Evolutionary conservation across 2,113 vertebrate species (phyloP).

Genomic region (Proterorhinus semilunaris): DNA sequence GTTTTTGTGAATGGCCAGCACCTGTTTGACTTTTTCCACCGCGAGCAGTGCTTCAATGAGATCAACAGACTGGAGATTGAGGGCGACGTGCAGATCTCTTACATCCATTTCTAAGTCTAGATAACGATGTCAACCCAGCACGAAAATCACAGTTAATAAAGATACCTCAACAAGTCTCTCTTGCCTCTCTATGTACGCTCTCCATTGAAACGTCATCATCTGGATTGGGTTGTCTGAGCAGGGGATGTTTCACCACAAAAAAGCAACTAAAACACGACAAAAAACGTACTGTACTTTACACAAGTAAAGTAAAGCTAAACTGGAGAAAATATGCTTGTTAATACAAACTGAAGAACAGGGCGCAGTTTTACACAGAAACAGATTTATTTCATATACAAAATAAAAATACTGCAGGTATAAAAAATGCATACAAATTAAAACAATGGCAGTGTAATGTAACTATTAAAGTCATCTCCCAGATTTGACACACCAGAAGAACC

Average conservation of each 20-base stretch:
- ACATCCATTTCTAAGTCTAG: constrained; percentile 75
- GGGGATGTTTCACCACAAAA: too few species aligned
- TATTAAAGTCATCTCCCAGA: constrained; percentile 38
- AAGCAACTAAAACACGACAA: too few species aligned
- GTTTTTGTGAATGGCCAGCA: constrained; percentile 81
- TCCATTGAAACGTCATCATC: too few species aligned
- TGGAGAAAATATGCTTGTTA: neutral
- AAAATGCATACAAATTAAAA: constrained; percentile 50
- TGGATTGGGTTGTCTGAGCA: too few species aligned
- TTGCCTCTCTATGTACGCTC: neutral
- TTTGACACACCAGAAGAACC: constrained; percentile 23
- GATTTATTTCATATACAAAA: constrained; percentile 74
- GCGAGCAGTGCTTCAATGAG: constrained; percentile 63
- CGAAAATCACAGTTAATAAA: neutral
- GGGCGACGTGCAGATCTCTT: constrained; percentile 80
- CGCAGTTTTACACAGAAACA: constrained; percentile 20
- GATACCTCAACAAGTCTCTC: constrained; percentile 9
- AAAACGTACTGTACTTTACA: too few species aligned
- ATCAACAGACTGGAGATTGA: constrained; percentile 77
- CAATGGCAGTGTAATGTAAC: constrained; percentile 45
- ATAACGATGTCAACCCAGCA: neutral
- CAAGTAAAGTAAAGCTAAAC: too few species aligned
- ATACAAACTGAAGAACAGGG: neutral
- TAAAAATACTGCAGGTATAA: constrained; percentile 65
- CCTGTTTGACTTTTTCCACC: constrained; percentile 79